Conservation (phyloP, 2,113 vertebrate genomes). For the Micronycteris hirsuta region DNA sequence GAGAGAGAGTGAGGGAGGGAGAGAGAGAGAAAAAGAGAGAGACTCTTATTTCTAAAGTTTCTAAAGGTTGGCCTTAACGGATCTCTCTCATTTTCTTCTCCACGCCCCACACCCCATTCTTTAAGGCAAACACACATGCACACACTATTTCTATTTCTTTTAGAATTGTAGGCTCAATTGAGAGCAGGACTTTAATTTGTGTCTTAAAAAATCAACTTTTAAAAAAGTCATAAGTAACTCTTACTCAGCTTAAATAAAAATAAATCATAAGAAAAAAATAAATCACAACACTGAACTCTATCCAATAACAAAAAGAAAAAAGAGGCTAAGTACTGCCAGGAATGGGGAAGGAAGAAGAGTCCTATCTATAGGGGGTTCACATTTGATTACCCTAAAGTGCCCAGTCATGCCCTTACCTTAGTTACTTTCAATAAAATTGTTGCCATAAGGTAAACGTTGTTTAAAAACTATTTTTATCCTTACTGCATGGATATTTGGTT, state of each 20-base stretch:
- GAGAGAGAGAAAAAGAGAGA: no score
- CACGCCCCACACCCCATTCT: background rate
- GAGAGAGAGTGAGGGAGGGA: no score
- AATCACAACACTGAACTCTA: background rate
- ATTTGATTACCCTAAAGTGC: background rate
- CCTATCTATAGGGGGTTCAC: background rate
- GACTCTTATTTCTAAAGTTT: background rate
- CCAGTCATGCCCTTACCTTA: background rate
- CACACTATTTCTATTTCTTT: background rate
- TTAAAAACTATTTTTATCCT: background rate
- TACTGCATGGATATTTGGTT: background rate
- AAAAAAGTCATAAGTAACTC: background rate
- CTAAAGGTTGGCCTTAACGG: background rate
- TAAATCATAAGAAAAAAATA: constrained; percentile 6
- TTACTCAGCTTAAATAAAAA: constrained; percentile 17
- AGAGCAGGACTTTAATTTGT: background rate
- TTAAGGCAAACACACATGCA: background rate
- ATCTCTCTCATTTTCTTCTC: background rate
- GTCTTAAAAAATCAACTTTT: background rate
- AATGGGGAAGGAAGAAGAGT: background rate
- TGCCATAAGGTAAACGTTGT: background rate
- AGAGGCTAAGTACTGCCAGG: background rate
- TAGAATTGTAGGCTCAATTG: background rate
- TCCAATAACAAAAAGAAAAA: background rate
- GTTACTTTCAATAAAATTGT: background rate